These are phyloP conservation scores for Terrapene triunguis DNA, from an alignment of 2,113 vertebrate species.

Conservation along the genomic window DNA sequence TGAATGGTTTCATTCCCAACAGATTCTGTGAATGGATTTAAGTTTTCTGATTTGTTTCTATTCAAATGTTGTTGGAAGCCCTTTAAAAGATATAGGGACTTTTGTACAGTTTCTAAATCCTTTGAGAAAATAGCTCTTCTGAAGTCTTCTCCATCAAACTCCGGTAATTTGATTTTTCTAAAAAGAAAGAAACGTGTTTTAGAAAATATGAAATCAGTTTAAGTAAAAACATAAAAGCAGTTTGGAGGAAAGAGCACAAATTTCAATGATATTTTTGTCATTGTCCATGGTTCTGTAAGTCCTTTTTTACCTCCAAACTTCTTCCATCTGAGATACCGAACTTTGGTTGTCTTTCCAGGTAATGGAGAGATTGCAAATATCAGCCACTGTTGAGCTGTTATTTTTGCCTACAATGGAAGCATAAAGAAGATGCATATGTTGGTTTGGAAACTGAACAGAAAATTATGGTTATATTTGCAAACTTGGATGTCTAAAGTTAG, in stretches of 20 bases:
- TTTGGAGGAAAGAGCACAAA: conserved; percentile 50
- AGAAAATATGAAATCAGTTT: conserved; percentile 67
- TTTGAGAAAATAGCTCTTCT: conserved; percentile 64
- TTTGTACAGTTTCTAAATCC: conserved; percentile 65
- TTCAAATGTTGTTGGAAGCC: conserved; percentile 62
- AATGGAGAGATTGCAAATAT: conserved; percentile 47
- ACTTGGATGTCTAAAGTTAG: neutral
- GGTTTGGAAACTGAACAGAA: neutral
- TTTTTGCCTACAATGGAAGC: conserved; percentile 46
- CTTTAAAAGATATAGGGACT: conserved; percentile 56
- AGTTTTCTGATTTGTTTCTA: conserved; percentile 69
- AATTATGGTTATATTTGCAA: neutral
- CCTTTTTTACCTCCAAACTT: conserved; percentile 69
- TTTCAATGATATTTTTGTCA: conserved; percentile 1
- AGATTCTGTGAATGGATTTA: conserved; percentile 52
- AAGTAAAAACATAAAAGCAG: conserved; percentile 57
- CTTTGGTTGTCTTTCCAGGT: conserved; percentile 1
- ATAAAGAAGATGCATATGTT: neutral
- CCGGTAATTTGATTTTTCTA: conserved; percentile 67
- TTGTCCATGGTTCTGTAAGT: conserved; percentile 13
- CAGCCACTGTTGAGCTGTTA: conserved; percentile 6
- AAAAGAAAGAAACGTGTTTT: conserved; percentile 45
- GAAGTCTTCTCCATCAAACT: conserved; percentile 54
- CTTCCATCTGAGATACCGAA: conserved; percentile 37
- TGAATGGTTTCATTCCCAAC: conserved; percentile 66